Evolutionary conservation across 2,888 invertebrate genomes (phyloP), one percentile per base, ranked within the genome.

Genomic region (Chrysotoxum bicinctum): DNA sequence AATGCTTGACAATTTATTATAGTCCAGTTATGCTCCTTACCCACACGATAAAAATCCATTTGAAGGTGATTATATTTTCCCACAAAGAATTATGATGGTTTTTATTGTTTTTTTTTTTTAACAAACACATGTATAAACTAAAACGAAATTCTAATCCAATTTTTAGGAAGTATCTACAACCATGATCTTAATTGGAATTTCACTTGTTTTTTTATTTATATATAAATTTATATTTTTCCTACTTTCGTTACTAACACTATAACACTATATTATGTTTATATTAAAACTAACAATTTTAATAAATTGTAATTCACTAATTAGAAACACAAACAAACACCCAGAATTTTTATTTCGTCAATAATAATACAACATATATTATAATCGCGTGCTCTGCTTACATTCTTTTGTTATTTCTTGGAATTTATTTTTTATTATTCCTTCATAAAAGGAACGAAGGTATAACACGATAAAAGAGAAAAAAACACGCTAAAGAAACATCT

Each of bases 351-450:
- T 64, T 72, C 56, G 30, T 69, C 58, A 76, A 64, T 70, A 66
- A 76, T 64, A 60, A 62, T 79, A 7, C 64, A 32, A 76, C 64
- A 64, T 35, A 76, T 64, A 81, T 50, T 50, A 77, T 56, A 73
- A 73, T 75, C 74, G 79, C 83, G 74, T 83, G 83, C 56, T 78
- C 32, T 69, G 50, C 69, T 78, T 43, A 74, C 69, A 62, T 69
- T 56, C 60, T 21, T 37, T 72, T 77, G 37, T 64, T 56, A 19
- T 16, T 52, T 58, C 37, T 48, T 21, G 74, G 12, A 30, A 45
- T 45, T 30, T 58, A 37, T 10, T 54, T 45, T 43, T 45, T 19
- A 43, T 58, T 50, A 12, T 62, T 62, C 45, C 32, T 37, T 68
- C 40, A 60, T 43, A 48, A 68, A 69, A 75, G 69, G 69, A n/a